Base-by-base conservation (phyloP, 1,140 invertebrate genomes). In the Panulirus ornatus region DNA sequence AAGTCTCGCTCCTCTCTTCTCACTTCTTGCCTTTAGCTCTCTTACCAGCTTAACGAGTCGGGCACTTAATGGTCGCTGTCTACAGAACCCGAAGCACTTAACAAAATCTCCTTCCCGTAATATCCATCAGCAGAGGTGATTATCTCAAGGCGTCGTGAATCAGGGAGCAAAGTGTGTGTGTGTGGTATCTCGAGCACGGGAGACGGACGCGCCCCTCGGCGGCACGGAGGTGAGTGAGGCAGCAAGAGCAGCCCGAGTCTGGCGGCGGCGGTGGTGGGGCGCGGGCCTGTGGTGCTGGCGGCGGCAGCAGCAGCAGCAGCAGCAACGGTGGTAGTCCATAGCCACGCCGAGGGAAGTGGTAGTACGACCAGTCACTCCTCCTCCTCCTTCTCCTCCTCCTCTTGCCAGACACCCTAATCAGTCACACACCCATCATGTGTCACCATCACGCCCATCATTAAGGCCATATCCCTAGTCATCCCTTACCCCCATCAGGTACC, bases 221-320 rank as follows among this genome's bases (percentile, higher is more conserved):
- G 9, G 54, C 54, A 58, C 54, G 54, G 54, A 58, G 54, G 54
- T 58, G 54, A 58, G 54, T 58, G 54, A 58, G 54, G 54, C 54
- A 22, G 54, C 54, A 58, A 19, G 54, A 19, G 54, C 14, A 11
- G 54, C 54, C 11, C n/a, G 11, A 22, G 54, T 58, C 11, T 58
- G 54, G 54, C 54, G 54, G 54, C 54, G 54, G 54, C 19, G 11
- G 54, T 22, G 54, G 54, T 19, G 54, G 54, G 11, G 11, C 2
- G 19, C 54, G 11, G 19, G 9, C 54, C 9, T 19, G 14, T 16
- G 11, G 54, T 19, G 54, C 54, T 16, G 11, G 54, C 54, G 54
- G 54, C 2, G 54, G 54, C 2, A 3, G 19, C 2, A 0, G n/a
- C n/a, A n/a, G 51, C 2, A 19, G 54, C 9, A 19, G 54, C 14